These are phyloP conservation scores for Malacosoma neustria DNA, from an alignment of 2,888 invertebrate species.

Conservation along the genomic window DNA sequence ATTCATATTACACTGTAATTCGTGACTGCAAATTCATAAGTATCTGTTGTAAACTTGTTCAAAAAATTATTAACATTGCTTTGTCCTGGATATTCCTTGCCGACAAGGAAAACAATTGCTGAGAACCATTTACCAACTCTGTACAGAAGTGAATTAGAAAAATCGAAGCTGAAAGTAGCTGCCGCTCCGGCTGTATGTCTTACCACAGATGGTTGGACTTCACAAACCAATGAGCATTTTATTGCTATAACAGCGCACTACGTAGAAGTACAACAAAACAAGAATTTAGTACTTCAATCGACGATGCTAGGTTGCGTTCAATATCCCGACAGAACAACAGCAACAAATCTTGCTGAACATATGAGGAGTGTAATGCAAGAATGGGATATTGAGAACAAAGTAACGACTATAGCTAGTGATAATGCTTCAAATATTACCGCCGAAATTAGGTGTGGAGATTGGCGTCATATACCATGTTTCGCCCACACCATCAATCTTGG, in stretches of 20 bases:
- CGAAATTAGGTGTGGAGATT: constrained; percentile 5
- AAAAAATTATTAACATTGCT: constrained; percentile 1
- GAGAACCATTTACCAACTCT: neutral
- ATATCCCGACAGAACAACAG: constrained; percentile 8
- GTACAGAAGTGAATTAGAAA: neutral
- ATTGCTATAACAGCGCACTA: neutral
- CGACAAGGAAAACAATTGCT: constrained; percentile 1
- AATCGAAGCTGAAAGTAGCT: constrained; percentile 1
- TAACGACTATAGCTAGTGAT: constrained; percentile 10
- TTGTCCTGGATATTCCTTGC: constrained; percentile 1
- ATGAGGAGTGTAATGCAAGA: constrained; percentile 1
- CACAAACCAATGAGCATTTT: constrained; percentile 1
- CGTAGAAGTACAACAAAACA: neutral
- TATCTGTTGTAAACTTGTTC: no score
- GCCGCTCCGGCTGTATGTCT: constrained; percentile 1
- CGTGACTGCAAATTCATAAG: no score
- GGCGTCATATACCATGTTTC: constrained; percentile 9
- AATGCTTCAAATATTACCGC: constrained; percentile 11
- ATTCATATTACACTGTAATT: no score
- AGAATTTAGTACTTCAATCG: neutral
- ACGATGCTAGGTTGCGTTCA: constrained; percentile 9
- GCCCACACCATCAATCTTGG: constrained; percentile 5
- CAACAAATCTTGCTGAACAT: constrained; percentile 1
- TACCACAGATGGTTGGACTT: neutral
- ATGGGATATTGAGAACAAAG: constrained; percentile 4